phyloP scores from a whole-genome alignment of 2,113 vertebrate species.

The Myiopsitta monachus region DNA sequence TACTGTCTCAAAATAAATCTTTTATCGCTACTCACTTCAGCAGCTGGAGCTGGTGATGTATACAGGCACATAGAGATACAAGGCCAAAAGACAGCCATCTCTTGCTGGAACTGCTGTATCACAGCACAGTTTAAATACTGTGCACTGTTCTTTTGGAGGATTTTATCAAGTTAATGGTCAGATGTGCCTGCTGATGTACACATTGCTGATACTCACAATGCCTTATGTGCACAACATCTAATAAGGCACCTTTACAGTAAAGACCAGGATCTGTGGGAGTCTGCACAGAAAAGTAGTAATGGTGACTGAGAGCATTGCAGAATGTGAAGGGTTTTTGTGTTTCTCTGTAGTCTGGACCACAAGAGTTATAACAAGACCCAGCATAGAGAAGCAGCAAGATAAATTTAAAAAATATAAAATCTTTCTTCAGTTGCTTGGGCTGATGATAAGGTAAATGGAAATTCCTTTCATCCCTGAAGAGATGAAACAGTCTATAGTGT shows the following conservation, averaged over 20 bases:
- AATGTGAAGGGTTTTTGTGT: neutral
- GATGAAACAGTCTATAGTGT: neutral
- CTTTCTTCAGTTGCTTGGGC: neutral
- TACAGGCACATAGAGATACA: neutral
- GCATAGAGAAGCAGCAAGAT: neutral
- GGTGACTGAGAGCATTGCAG: neutral
- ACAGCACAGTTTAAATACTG: neutral
- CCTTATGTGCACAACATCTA: neutral
- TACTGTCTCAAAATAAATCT: conserved; percentile 53
- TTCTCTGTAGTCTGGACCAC: neutral
- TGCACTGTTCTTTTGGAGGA: neutral
- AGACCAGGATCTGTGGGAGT: neutral
- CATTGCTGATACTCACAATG: neutral
- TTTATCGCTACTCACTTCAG: conserved; percentile 34
- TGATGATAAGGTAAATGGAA: neutral
- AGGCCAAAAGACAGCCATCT: neutral
- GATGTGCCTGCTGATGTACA: neutral
- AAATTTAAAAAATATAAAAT: neutral
- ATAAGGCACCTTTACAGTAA: neutral
- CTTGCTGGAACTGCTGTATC: neutral
- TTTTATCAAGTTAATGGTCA: neutral
- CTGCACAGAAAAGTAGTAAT: neutral
- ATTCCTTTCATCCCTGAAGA: neutral
- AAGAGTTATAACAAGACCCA: neutral
- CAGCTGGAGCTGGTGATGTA: neutral